Conservation (phyloP, 2,113 vertebrate species). For the Nothobranchius furzeri region DNA sequence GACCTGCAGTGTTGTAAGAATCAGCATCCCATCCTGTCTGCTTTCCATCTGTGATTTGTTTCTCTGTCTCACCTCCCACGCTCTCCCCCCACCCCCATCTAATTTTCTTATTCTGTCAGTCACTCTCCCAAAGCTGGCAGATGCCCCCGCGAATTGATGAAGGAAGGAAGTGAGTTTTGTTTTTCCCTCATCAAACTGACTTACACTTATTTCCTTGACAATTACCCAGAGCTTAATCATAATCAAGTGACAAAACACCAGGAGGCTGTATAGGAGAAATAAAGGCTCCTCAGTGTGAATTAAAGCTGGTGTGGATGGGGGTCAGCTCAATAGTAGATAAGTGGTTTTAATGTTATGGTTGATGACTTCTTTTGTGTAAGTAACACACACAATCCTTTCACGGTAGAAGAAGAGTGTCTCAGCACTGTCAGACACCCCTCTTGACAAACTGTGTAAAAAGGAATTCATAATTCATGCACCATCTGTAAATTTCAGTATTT, state of each 20-base stretch:
- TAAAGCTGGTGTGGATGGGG: not conserved
- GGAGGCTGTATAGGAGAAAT: no score
- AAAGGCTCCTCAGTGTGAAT: not conserved
- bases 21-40: conserved; percentile 11
- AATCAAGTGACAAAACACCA: no score
- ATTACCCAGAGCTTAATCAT: not conserved
- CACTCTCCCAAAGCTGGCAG: conserved; percentile 18
- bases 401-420: conserved; percentile 5
- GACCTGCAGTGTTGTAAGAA: conserved; percentile 20
- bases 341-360: not conserved
- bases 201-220: not conserved
- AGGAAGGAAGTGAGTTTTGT: conserved; percentile 17
- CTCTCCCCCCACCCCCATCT: conserved; percentile 13
- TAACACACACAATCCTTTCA: not conserved
- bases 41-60: conserved; percentile 21
- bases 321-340: no score
- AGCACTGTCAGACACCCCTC: conserved; percentile 27
- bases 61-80: conserved; percentile 36
- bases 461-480: conserved; percentile 49
- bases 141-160: conserved; percentile 29
- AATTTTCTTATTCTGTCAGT: conserved; percentile 29
- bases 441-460: conserved; percentile 8
- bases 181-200: not conserved
- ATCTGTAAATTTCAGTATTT: conserved; percentile 39
- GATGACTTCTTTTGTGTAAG: not conserved